Conservation (phyloP, 1,140 invertebrate genomes). For the Bathynomus jamesi region DNA sequence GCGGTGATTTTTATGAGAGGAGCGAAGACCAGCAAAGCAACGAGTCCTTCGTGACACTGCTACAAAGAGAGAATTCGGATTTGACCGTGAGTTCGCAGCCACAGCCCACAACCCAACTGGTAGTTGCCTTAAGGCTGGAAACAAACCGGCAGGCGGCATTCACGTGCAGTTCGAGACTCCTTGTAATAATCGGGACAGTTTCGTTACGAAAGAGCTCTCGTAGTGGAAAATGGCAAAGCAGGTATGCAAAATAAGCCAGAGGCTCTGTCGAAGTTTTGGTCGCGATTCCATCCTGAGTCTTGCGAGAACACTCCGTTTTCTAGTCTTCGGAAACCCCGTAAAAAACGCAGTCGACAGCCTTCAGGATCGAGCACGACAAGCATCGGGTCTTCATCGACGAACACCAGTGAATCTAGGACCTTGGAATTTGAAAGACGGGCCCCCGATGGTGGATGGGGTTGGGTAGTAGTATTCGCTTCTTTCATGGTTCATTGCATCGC, state of each 20-base stretch:
- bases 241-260: constrained; percentile 2
- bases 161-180: constrained; percentile 35
- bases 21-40: background rate
- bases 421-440: constrained; percentile 31
- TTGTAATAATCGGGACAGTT: constrained; percentile 14
- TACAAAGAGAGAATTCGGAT: background rate
- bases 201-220: constrained; percentile 15
- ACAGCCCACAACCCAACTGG: constrained; percentile 19
- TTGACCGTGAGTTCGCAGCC: background rate
- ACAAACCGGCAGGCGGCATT: constrained; percentile 16
- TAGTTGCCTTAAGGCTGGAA: constrained; percentile 24
- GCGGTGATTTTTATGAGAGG: background rate
- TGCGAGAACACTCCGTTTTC: background rate
- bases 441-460: constrained; percentile 37
- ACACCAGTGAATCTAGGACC: constrained; percentile 1
- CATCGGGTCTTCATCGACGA: constrained; percentile 24
- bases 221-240: constrained; percentile 13
- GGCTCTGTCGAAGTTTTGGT: constrained; percentile 1
- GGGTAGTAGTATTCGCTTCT: constrained; percentile 60
- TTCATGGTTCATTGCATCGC: constrained; percentile 87
- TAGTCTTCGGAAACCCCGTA: constrained; percentile 5
- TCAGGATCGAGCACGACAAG: constrained; percentile 31
- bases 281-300: constrained; percentile 7
- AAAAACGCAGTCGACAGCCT: constrained; percentile 19
- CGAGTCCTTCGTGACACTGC: background rate